These are phyloP conservation scores for Psittacara wagleri DNA, from an alignment of 2,113 vertebrate genomes.

Conservation along the genomic window DNA sequence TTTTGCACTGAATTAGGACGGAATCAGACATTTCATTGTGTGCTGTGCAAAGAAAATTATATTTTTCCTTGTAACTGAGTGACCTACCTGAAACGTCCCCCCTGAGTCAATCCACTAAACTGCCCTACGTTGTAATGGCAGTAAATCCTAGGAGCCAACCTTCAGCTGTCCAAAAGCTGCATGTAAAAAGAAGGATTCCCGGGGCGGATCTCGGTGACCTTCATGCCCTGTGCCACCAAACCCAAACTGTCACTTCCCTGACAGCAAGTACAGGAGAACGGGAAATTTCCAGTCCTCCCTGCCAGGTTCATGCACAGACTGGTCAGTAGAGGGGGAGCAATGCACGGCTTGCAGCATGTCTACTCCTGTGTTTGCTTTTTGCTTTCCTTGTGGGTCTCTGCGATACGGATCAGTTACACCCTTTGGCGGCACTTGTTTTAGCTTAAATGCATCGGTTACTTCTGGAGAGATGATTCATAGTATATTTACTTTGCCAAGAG, in stretches of 20 bases:
- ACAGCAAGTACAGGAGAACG: accelerated
- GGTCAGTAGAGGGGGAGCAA: neutral
- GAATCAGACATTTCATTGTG: neutral
- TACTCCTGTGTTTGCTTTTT: neutral
- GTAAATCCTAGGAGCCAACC: neutral
- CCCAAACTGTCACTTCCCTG: neutral
- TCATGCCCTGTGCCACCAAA: neutral
- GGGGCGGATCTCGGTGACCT: neutral
- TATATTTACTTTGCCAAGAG: neutral
- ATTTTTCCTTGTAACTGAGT: neutral
- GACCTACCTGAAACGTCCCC: neutral
- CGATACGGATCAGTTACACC: neutral
- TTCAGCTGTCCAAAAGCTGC: neutral
- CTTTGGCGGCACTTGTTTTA: neutral
- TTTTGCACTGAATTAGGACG: neutral
- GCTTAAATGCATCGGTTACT: neutral
- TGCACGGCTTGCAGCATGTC: neutral
- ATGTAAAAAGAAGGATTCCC: neutral
- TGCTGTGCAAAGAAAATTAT: neutral
- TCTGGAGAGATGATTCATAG: neutral
- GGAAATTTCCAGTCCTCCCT: neutral
- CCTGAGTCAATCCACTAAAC: neutral
- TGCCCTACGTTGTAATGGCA: neutral
- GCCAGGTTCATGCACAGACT: neutral
- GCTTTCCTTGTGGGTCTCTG: neutral